These are phyloP conservation scores for Procambarus clarkii DNA, from an alignment of 1,140 invertebrate genomes.

Conservation along the genomic window DNA sequence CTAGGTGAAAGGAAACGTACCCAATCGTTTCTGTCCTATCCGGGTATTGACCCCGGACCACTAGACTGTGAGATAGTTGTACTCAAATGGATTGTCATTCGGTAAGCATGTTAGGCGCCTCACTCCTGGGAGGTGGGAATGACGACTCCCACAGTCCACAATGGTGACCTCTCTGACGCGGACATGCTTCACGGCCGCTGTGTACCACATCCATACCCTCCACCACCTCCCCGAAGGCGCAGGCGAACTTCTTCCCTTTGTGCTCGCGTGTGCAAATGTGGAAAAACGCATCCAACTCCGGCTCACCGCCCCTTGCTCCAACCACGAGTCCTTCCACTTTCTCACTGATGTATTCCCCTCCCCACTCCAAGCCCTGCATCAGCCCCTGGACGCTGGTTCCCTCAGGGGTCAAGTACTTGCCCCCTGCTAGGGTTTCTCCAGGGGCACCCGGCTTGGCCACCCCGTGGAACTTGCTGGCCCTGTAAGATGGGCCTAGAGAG, in stretches of 20 bases:
- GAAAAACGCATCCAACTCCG: conserved; percentile 14
- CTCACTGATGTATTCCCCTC: neutral
- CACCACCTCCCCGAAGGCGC: conserved; percentile 5
- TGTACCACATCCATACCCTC: neutral
- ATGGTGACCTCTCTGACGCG: neutral
- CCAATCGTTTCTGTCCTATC: too few relatives aligned
- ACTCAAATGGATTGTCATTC: too few relatives aligned
- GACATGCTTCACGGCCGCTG: neutral
- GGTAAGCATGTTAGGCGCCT: too few relatives aligned
- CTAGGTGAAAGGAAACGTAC: too few relatives aligned
- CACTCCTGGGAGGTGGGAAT: neutral
- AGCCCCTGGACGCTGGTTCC: conserved; percentile 2
- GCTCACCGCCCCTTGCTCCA: neutral
- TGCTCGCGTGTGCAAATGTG: conserved; percentile 16
- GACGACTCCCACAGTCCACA: neutral
- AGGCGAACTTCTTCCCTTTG: conserved; percentile 4
- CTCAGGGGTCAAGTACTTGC: conserved; percentile 13
- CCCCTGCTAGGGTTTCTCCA: conserved; percentile 17
- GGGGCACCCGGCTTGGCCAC: conserved; percentile 16
- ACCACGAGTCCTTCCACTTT: conserved; percentile 1
- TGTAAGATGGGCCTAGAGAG: conserved; percentile 14
- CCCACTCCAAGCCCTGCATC: neutral
- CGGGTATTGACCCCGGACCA: too few relatives aligned
- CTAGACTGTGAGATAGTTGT: too few relatives aligned
- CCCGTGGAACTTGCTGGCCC: conserved; percentile 14